Percentiles rank a stretch among this genome's conserved stretches.
Conservation (phyloP, 2,888 invertebrate genomes). For the Lasioglossum villosulum region DNA sequence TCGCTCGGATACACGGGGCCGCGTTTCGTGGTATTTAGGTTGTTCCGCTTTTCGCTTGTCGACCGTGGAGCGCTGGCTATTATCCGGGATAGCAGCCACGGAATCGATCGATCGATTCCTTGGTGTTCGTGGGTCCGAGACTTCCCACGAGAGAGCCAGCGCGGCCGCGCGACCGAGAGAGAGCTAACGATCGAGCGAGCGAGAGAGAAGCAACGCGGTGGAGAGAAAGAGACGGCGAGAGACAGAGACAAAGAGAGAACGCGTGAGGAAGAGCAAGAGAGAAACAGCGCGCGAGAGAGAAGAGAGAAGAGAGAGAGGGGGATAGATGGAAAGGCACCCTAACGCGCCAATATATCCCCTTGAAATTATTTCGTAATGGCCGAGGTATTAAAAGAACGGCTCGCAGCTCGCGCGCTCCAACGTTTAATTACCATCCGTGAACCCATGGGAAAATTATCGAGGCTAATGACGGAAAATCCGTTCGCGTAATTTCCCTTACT, state of each 20-base stretch:
- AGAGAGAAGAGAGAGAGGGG: neutral
- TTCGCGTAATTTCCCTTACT: neutral
- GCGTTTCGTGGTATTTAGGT: slow-evolving; percentile 65
- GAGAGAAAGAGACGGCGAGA: neutral
- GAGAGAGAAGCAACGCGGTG: neutral
- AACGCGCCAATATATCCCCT: slow-evolving; percentile 59
- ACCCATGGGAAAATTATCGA: slow-evolving; percentile 46
- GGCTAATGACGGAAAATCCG: slow-evolving; percentile 49
- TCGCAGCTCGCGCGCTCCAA: slow-evolving; percentile 26
- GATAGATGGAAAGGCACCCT: slow-evolving; percentile 45
- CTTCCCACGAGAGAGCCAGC: slow-evolving; percentile 48
- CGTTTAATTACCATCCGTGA: slow-evolving; percentile 52
- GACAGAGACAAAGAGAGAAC: neutral
- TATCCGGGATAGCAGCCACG: slow-evolving; percentile 62
- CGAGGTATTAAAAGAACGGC: slow-evolving; percentile 56
- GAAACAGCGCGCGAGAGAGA: neutral
- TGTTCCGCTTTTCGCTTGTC: slow-evolving; percentile 68
- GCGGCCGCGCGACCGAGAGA: slow-evolving; percentile 9
- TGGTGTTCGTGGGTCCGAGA: slow-evolving; percentile 56
- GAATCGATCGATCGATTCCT: slow-evolving; percentile 68
- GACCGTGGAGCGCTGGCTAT: slow-evolving; percentile 58
- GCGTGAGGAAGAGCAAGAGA: neutral
- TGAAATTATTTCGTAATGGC: slow-evolving; percentile 62
- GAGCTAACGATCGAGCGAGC: slow-evolving; percentile 11
- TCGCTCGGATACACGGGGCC: slow-evolving; percentile 36